Percentiles rank a stretch among this genome's conserved stretches.
phyloP scores from a whole-genome alignment of 2,797 vertebrate genomes.

The Tamandua tetradactyla region DNA sequence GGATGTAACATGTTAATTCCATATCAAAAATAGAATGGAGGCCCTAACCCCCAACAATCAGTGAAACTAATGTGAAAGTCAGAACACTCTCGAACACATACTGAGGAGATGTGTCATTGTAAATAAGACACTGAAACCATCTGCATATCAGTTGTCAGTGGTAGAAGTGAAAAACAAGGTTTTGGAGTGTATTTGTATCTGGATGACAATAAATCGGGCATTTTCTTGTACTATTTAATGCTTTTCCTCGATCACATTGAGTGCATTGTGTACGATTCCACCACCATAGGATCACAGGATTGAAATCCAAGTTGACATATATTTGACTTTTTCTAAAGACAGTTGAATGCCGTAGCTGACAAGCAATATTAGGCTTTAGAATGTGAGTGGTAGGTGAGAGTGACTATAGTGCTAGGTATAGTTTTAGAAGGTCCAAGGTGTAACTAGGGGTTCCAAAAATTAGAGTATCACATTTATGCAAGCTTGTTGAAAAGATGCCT shows the following conservation, averaged over 20 bases:
- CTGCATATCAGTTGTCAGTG: constrained; percentile 41
- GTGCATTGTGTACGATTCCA: neutral
- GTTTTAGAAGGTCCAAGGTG: neutral
- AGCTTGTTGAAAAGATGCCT: neutral
- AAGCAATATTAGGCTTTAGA: neutral
- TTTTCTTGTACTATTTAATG: constrained; percentile 24
- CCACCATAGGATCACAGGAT: neutral
- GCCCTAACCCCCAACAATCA: constrained; percentile 46
- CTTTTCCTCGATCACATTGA: neutral
- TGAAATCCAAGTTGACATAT: neutral
- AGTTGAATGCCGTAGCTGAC: neutral
- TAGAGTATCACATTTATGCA: neutral
- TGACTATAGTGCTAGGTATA: neutral
- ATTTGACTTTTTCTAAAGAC: neutral
- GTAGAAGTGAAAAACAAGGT: constrained; percentile 35
- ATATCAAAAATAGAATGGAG: constrained; percentile 70
- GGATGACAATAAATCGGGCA: constrained; percentile 32
- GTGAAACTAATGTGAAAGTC: constrained; percentile 31
- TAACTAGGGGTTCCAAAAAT: neutral
- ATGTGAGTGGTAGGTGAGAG: neutral
- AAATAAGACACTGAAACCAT: constrained; percentile 60
- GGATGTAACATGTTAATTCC: constrained; percentile 42
- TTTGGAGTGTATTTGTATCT: constrained; percentile 58
- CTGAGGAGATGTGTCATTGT: neutral
- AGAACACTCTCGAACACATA: neutral